These are phyloP conservation scores for Drymodes brunneopygia DNA, from an alignment of 2,113 vertebrate genomes.

Conservation along the genomic window DNA sequence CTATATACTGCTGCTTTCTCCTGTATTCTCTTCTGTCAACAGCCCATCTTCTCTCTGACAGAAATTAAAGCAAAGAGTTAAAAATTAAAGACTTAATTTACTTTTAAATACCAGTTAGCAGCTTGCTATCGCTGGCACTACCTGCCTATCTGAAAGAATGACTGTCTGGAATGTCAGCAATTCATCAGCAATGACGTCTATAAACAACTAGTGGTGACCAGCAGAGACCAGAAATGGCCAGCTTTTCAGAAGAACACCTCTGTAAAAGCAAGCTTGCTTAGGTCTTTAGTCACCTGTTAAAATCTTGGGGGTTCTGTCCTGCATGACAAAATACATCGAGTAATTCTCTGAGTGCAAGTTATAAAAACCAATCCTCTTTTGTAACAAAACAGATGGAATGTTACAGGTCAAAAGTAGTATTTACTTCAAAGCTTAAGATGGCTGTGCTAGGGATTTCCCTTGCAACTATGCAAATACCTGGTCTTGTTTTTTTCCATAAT, in stretches of 20 bases:
- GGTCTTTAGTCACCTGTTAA: neutral
- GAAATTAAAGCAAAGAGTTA: neutral
- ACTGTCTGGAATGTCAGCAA: neutral
- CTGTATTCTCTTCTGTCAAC: neutral
- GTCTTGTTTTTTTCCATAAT: neutral
- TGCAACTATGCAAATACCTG: neutral
- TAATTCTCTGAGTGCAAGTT: neutral
- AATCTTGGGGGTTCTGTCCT: neutral
- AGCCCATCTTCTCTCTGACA: neutral
- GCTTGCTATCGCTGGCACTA: neutral
- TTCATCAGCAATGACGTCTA: neutral
- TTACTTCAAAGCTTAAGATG: neutral
- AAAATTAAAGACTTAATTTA: neutral
- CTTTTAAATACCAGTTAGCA: neutral
- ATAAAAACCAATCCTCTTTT: neutral
- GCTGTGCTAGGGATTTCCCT: neutral
- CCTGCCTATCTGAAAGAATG: neutral
- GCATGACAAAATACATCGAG: neutral
- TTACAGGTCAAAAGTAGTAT: neutral
- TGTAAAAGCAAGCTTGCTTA: neutral
- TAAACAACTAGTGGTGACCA: neutral
- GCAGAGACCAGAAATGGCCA: neutral
- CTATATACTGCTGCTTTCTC: neutral
- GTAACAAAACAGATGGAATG: neutral
- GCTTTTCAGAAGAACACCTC: neutral